These are phyloP conservation scores for Tribolium madens DNA, from an alignment of 1,140 invertebrate genomes.

Conservation along the genomic window DNA sequence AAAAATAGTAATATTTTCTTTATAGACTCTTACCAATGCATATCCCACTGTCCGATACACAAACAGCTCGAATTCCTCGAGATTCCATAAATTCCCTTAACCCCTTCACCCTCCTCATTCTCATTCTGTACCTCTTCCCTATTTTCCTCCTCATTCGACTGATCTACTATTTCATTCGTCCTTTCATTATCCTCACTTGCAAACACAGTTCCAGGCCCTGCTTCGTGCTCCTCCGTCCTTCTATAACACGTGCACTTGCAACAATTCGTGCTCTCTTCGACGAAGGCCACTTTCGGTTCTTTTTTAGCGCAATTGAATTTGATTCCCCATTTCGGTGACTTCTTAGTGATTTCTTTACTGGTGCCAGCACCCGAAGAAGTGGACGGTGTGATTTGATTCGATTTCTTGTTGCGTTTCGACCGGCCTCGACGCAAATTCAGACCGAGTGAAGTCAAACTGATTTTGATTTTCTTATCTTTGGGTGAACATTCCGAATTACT, in stretches of 20 bases:
- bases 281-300: constrained; percentile 68
- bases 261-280: constrained; percentile 67
- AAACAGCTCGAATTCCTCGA: constrained; percentile 38
- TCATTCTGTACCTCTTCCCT: constrained; percentile 42
- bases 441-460: constrained; percentile 56
- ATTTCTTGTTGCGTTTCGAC: constrained; percentile 23
- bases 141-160: constrained; percentile 3
- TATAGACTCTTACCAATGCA: too few relatives aligned
- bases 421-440: constrained; percentile 44
- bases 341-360: constrained; percentile 65
- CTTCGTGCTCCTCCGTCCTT: constrained; percentile 65
- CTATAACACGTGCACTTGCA: constrained; percentile 75
- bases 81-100: constrained; percentile 56
- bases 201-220: constrained; percentile 14
- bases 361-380: neutral
- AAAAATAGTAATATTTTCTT: too few relatives aligned
- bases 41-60: constrained; percentile 41
- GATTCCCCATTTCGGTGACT: constrained; percentile 73
- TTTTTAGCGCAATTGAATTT: constrained; percentile 73
- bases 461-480: constrained; percentile 59
- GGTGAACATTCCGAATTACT: constrained; percentile 54
- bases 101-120: constrained; percentile 47
- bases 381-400: constrained; percentile 27
- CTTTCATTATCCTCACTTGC: neutral
- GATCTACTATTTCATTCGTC: neutral